A percentile compares a stretch with the other conserved stretches of the same genome.
phyloP scores from a whole-genome alignment of 2,888 invertebrate species.

The Beris chalybata region DNA sequence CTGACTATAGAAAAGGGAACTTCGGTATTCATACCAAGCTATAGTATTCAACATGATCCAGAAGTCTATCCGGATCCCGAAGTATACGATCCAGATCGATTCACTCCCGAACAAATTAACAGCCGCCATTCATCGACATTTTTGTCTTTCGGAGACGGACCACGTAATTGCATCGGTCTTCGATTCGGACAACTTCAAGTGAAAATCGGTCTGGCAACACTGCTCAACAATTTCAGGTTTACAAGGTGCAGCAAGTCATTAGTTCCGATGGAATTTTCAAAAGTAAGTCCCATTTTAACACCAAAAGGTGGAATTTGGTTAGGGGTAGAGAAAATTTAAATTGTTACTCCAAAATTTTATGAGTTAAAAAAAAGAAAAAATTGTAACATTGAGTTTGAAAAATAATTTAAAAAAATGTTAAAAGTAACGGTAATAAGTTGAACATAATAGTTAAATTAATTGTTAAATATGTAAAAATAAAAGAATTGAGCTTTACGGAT shows the following conservation, averaged over 20 bases:
- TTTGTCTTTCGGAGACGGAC: constrained; percentile 56
- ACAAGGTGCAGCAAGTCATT: constrained; percentile 10
- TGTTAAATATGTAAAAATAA: no score
- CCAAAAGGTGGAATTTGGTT: constrained; percentile 45
- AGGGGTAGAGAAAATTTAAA: constrained; percentile 16
- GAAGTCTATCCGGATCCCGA: constrained; percentile 64
- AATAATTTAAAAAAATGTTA: constrained; percentile 43
- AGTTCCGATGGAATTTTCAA: constrained; percentile 40
- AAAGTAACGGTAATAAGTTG: constrained; percentile 31
- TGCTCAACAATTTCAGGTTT: constrained; percentile 34
- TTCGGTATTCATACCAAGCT: constrained; percentile 59
- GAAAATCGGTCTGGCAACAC: constrained; percentile 29
- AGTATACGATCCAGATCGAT: constrained; percentile 65
- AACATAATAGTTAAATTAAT: no score
- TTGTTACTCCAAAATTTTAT: constrained; percentile 41
- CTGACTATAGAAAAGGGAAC: constrained; percentile 59
- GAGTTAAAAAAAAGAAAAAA: constrained; percentile 37
- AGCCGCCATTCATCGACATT: constrained; percentile 51
- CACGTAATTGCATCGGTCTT: constrained; percentile 54
- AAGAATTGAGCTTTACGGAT: no score
- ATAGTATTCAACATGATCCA: constrained; percentile 64
- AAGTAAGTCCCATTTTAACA: constrained; percentile 40
- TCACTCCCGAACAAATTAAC: constrained; percentile 59
- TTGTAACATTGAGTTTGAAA: constrained; percentile 52
- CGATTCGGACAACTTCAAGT: constrained; percentile 50